Evolutionary conservation across 2,113 vertebrate genomes (phyloP), one percentile per base, ranked within the genome.

Genomic region (Microtus pennsylvanicus): DNA sequence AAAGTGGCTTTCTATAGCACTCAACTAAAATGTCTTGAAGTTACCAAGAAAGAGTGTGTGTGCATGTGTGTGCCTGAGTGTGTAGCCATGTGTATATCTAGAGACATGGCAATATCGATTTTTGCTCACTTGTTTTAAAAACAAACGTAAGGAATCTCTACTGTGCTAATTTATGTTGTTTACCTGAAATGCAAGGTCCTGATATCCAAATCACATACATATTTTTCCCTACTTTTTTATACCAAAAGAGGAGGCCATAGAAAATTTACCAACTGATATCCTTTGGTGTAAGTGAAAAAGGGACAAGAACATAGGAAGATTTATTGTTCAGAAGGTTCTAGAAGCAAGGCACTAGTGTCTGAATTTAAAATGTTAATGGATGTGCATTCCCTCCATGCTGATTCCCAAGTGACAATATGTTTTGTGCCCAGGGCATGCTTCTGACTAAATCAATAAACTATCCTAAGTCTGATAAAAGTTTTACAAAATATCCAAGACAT

Each of bases 1-100:
- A 98, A 98, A 98, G 98, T 98, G 98, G 98, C 98, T 98, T 98
- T 97, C 96, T 98, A 74, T 96, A 98, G 96, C 97, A 96, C 96
- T 98, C 96, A 96, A 97, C 97, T 94, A 87, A 97, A 98, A 96
- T 95, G 96, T 96, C 93, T 98, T 95, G 93, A 97, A 97, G 94
- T 86, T 97, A 97, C 98, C 88, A 96, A 89, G 82, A 94, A 87
- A 93, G 94, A 96, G 26, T 86, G 13, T 86, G 61, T 47, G 38
- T 33, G n/a, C 33, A 42, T 67, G 63, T 70, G 45, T 17, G 42
- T 21, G 1, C 30, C 7, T 67, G 42, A 22, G 50, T 88, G 7
- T 88, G 14, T 30, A 28, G 3, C 67, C 35, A n/a, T 55, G 35
- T 17, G 13, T 38, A 63, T 75, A 93, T 95, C 81, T 65, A 96